A percentile compares a stretch with the other conserved stretches of the same genome.
Conservation (phyloP, 2,888 invertebrate species). For the Harpagoxenus sublaevis region DNA sequence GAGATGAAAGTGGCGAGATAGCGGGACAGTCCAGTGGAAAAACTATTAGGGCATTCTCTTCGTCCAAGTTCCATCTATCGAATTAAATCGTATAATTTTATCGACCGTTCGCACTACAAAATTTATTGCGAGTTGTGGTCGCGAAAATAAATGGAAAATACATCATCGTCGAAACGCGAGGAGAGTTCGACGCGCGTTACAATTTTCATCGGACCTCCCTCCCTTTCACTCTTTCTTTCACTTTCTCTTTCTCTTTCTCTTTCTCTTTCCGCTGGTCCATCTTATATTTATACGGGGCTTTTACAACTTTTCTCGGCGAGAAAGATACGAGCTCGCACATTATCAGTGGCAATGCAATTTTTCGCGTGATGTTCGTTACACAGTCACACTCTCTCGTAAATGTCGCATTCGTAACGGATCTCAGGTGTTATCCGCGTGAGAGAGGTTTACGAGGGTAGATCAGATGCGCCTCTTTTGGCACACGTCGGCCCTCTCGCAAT, state of each 20-base stretch:
- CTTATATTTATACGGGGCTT: not conserved
- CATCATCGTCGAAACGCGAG: constrained; percentile 16
- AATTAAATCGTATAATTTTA: constrained; percentile 67
- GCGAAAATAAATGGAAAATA: constrained; percentile 40
- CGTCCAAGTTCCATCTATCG: constrained; percentile 42
- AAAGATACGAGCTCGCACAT: not conserved
- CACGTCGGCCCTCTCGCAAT: constrained; percentile 36
- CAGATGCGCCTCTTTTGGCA: not conserved
- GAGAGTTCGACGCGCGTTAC: not conserved
- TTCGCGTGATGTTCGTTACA: constrained; percentile 42
- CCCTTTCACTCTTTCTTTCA: not conserved
- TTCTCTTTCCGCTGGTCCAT: not conserved
- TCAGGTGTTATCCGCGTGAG: constrained; percentile 10
- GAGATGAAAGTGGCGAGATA: constrained; percentile 37
- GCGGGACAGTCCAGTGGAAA: constrained; percentile 4
- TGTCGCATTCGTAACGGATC: constrained; percentile 37
- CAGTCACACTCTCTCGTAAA: constrained; percentile 29
- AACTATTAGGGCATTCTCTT: constrained; percentile 17
- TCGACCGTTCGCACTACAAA: constrained; percentile 47
- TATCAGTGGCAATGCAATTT: constrained; percentile 31
- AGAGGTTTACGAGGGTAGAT: constrained; percentile 36
- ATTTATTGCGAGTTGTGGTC: constrained; percentile 28
- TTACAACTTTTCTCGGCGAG: not conserved
- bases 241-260: not conserved
- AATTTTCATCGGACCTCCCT: not conserved